Percentiles rank a stretch among this genome's conserved stretches.
phyloP scores from a whole-genome alignment of 2,113 vertebrate species.

The Diglossa brunneiventris region DNA sequence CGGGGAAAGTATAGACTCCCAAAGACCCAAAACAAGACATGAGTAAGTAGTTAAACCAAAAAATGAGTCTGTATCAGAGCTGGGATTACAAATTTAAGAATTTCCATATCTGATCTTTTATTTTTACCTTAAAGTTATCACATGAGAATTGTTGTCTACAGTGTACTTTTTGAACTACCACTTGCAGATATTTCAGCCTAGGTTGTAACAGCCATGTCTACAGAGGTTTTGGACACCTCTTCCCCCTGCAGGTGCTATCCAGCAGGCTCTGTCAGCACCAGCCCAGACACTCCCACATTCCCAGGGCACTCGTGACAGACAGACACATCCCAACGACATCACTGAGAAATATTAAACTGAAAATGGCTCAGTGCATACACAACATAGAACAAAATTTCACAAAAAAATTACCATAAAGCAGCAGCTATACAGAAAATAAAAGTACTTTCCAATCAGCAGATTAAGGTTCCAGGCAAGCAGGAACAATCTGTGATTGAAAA shows the following conservation, averaged over 20 bases:
- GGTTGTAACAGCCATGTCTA: background rate
- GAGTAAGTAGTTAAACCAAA: background rate
- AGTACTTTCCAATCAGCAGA: background rate
- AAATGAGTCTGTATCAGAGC: background rate
- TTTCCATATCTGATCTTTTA: background rate
- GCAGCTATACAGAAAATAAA: background rate
- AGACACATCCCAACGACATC: background rate
- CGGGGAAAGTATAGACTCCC: background rate
- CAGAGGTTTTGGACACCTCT: background rate
- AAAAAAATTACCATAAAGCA: background rate
- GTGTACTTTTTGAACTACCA: background rate
- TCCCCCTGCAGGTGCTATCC: no score
- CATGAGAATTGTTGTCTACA: background rate
- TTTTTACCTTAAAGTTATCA: background rate
- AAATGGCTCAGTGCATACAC: background rate
- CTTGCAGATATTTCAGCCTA: background rate
- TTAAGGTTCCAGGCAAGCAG: background rate
- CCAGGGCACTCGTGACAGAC: rapidly evolving
- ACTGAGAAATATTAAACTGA: background rate
- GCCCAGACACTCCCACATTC: background rate
- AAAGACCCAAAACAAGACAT: background rate
- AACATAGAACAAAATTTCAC: background rate
- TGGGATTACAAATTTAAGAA: background rate
- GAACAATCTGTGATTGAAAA: background rate
- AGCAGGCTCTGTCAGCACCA: background rate